Percentiles rank a stretch among this genome's conserved stretches.
Conservation (phyloP, 2,888 invertebrate genomes). For the Corythucha ciliata region DNA sequence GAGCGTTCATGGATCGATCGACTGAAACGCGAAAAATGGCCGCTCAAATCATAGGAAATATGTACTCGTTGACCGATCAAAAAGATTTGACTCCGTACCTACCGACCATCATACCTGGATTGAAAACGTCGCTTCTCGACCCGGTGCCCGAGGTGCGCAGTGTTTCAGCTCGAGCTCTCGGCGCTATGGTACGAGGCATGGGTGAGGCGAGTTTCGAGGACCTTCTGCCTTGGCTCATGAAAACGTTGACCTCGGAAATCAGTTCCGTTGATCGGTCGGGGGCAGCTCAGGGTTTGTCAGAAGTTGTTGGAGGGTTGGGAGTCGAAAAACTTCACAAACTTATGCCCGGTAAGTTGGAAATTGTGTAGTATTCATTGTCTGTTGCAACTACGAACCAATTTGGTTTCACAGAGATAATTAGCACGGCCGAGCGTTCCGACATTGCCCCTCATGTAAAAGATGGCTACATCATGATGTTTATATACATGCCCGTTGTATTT, state of each 20-base stretch:
- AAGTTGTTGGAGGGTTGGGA: constrained; percentile 93
- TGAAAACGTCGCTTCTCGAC: constrained; percentile 90
- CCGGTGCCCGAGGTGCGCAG: constrained; percentile 96
- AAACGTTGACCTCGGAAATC: constrained; percentile 87
- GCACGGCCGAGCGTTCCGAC: constrained; percentile 84
- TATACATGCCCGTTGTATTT: constrained; percentile 97
- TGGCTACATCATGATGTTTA: constrained; percentile 99
- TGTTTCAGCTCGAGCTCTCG: constrained; percentile 90
- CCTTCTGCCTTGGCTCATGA: constrained; percentile 96
- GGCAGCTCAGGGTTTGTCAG: constrained; percentile 93
- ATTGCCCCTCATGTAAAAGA: constrained; percentile 96
- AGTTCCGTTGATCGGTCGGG: constrained; percentile 94
- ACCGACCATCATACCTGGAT: constrained; percentile 89
- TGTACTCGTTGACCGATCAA: constrained; percentile 98
- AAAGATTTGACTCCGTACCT: constrained; percentile 95
- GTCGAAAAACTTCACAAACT: constrained; percentile 88
- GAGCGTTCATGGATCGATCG: constrained; percentile 94
- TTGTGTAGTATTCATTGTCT: background rate
- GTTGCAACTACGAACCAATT: background rate
- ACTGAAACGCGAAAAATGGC: constrained; percentile 99
- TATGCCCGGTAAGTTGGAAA: constrained; percentile 63
- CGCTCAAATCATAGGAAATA: constrained; percentile 98
- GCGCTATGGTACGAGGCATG: constrained; percentile 96
- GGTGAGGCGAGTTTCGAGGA: constrained; percentile 94
- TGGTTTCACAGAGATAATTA: constrained; percentile 63